These are phyloP conservation scores for Morone chrysops DNA, from an alignment of 2,113 vertebrate genomes.

Conservation along the genomic window DNA sequence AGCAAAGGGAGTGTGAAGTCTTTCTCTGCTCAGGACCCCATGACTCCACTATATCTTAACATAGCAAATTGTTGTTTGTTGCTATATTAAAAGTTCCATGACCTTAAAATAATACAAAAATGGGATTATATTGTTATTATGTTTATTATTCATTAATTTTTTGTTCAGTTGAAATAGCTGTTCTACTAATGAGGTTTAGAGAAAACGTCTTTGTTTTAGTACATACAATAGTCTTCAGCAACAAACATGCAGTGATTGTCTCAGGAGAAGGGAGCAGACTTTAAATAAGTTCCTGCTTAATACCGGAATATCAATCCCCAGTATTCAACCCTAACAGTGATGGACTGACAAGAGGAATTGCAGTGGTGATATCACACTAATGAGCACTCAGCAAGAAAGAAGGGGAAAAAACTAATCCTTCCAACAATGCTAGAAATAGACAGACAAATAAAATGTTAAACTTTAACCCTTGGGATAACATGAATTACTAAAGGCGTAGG, in stretches of 20 bases:
- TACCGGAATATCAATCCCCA: background rate
- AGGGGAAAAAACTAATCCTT: too few species aligned
- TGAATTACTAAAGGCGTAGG: background rate
- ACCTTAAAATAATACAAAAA: too few species aligned
- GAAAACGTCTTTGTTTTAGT: too few species aligned
- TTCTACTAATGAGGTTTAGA: background rate
- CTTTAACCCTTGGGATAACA: background rate
- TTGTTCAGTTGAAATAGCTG: background rate
- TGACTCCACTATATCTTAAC: too few species aligned
- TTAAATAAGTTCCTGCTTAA: background rate
- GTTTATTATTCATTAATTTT: background rate
- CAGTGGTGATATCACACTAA: background rate
- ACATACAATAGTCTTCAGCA: too few species aligned
- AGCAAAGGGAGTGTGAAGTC: too few species aligned
- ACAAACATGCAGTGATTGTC: background rate
- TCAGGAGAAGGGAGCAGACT: background rate
- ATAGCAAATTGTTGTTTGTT: too few species aligned
- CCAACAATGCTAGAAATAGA: background rate
- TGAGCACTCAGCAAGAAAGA: too few species aligned
- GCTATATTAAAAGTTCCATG: too few species aligned
- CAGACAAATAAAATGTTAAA: background rate
- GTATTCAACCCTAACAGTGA: background rate
- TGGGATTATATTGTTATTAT: too few species aligned
- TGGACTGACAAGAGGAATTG: background rate
- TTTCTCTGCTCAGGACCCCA: too few species aligned